These are phyloP conservation scores for Chaitophorus viminalis DNA, from an alignment of 2,888 invertebrate genomes.

Conservation along the genomic window DNA sequence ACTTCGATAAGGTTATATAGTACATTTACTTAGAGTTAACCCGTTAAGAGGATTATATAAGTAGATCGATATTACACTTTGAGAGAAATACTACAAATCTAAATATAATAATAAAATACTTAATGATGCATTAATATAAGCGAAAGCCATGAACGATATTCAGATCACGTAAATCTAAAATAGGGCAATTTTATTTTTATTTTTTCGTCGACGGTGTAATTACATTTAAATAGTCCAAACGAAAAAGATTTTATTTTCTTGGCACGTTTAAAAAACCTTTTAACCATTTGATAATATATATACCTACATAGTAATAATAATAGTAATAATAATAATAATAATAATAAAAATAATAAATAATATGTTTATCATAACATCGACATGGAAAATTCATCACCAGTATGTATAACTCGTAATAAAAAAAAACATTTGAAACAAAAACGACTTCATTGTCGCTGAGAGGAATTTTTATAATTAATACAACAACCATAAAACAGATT, in stretches of 20 bases:
- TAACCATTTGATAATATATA: constrained; percentile 35
- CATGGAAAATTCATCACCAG: constrained; percentile 3
- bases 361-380: constrained; percentile 12
- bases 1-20: neutral
- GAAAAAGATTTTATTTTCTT: constrained; percentile 59
- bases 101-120: constrained; percentile 52
- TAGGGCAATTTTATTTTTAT: constrained; percentile 42
- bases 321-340: constrained; percentile 19
- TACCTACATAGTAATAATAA: constrained; percentile 31
- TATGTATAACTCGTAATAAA: neutral
- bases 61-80: constrained; percentile 7
- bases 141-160: constrained; percentile 38
- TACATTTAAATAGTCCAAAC: constrained; percentile 53
- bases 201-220: constrained; percentile 39
- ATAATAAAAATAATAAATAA: constrained; percentile 34
- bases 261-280: constrained; percentile 58
- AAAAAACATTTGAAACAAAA: constrained; percentile 15
- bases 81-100: neutral
- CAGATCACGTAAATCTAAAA: constrained; percentile 49
- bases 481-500: constrained; percentile 27
- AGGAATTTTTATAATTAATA: constrained; percentile 9
- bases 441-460: neutral
- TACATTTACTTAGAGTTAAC: constrained; percentile 9
- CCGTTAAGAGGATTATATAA: neutral
- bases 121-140: constrained; percentile 27